These are phyloP conservation scores for Lithophane ornitopus DNA, from an alignment of 2,888 invertebrate genomes.

Conservation along the genomic window DNA sequence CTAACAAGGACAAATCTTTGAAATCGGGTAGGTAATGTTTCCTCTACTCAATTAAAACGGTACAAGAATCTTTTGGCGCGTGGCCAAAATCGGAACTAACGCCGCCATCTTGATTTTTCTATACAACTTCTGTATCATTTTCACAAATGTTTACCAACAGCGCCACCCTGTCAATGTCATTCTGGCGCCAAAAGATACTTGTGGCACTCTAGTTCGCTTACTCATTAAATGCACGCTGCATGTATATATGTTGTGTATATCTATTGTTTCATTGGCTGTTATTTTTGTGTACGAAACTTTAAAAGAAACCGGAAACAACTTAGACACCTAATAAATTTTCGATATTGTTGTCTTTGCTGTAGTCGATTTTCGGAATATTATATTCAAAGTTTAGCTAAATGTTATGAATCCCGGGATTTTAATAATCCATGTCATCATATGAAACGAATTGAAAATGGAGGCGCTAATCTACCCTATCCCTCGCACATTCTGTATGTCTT, in stretches of 20 bases:
- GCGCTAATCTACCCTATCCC: neutral
- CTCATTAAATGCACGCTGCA: constrained; percentile 60
- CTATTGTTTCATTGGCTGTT: constrained; percentile 26
- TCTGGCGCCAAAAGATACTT: neutral
- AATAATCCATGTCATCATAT: neutral
- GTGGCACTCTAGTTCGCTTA: constrained; percentile 54
- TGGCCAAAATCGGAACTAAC: neutral
- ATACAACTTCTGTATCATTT: neutral
- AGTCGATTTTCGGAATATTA: neutral
- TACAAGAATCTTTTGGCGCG: constrained; percentile 4
- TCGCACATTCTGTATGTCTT: neutral
- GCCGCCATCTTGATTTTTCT: neutral
- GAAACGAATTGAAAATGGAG: neutral
- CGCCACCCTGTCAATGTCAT: neutral
- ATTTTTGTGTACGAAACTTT: constrained; percentile 40
- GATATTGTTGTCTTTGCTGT: neutral
- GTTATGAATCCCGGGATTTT: neutral
- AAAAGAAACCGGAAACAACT: neutral
- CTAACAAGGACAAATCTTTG: constrained; percentile 81
- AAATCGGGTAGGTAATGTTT: constrained; percentile 78
- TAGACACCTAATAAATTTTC: neutral
- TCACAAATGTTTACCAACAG: neutral
- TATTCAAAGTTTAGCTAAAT: neutral
- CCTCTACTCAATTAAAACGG: constrained; percentile 55
- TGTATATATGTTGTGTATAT: constrained; percentile 54